Evolutionary conservation across 2,113 vertebrate genomes (phyloP), one percentile per base, ranked within the genome.

Genomic region (Cephalopterus ornatus): DNA sequence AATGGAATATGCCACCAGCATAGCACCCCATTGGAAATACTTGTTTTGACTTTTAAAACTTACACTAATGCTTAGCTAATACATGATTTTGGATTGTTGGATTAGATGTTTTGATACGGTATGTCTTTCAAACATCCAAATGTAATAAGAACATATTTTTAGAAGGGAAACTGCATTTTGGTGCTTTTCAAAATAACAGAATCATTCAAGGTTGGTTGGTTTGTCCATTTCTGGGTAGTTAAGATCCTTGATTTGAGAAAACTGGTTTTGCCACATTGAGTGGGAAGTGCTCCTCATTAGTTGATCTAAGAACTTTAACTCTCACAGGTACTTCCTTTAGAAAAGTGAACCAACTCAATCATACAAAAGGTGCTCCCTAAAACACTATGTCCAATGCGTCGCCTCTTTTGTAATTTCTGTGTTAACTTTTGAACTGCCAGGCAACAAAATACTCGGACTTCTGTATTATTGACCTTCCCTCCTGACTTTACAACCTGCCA

Each of bases 401-500:
- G 8, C 16, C 33, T 62, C 26, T 80, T 49, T 20, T 55, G 11
- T 27, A 55, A 30, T 71, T 83, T 79, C 59, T 63, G 70, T 42
- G 6, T 42, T 56, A 39, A 30, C n/a, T 80, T 20, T 56, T 85
- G 35, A 84, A 61, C 62, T 72, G 22, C 35, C 28, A 88, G 37
- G 42, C 74, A 55, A 21, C 37, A 61, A 71, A 84, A 71, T 73
- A 63, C 15, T 66, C 9, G 19, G 24, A 47, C 19, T 41, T 41
- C 23, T 66, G 1, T n/a, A 27, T 65, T 65, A 37, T 16, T 65
- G 44, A 46, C 35, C 41, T 67, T 92, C 27, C 41, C 14, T 56
- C 19, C 14, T 0, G 1, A 41, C 44, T 37, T 78, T 71, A 39
- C 62, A 78, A 22, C 49, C 33, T 79, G 33, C 33, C 0, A 0